Percentiles rank a stretch among this genome's conserved stretches.
Conservation (phyloP, 1,140 invertebrate species). For the Drosophila saltans region DNA sequence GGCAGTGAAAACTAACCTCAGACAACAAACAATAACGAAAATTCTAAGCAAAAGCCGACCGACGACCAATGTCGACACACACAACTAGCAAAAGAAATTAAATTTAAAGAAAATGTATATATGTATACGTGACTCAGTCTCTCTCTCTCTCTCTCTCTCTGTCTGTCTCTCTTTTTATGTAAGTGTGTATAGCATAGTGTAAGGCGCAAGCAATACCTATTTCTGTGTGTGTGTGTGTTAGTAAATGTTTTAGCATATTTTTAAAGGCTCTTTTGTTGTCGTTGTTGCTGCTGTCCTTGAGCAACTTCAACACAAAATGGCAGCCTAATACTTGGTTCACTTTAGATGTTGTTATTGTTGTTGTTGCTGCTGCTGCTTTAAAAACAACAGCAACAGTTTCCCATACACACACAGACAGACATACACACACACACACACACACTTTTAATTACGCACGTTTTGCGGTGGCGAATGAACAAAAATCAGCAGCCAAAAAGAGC, state of each 20-base stretch:
- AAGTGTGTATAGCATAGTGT: conserved; percentile 47
- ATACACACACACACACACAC: conserved; percentile 25
- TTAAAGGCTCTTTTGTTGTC: conserved; percentile 20
- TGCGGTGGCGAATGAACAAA: conserved; percentile 59
- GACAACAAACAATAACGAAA: conserved; percentile 81
- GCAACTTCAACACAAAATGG: conserved; percentile 50
- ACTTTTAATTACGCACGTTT: conserved; percentile 80
- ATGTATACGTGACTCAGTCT: conserved; percentile 4
- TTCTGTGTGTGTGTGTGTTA: conserved; percentile 25
- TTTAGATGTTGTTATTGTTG: background rate
- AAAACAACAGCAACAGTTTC: conserved; percentile 30
- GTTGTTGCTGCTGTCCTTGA: conserved; percentile 57
- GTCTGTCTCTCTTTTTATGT: background rate
- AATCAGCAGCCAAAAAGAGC: conserved; percentile 41
- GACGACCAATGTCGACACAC: conserved; percentile 47
- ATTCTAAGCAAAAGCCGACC: conserved; percentile 71
- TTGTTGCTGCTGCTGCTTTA: conserved; percentile 41
- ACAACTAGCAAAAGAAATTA: conserved; percentile 76
- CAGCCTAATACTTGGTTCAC: conserved; percentile 16
- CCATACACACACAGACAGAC: conserved; percentile 24
- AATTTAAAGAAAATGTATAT: conserved; percentile 67
- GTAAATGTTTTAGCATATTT: conserved; percentile 46
- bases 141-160: background rate
- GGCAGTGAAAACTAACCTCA: conserved; percentile 80
- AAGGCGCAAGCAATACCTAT: conserved; percentile 43